Evolutionary conservation across 2,888 invertebrate genomes (phyloP), one percentile per base, ranked within the genome.

Genomic region (Cyrtodaria siliqua): DNA sequence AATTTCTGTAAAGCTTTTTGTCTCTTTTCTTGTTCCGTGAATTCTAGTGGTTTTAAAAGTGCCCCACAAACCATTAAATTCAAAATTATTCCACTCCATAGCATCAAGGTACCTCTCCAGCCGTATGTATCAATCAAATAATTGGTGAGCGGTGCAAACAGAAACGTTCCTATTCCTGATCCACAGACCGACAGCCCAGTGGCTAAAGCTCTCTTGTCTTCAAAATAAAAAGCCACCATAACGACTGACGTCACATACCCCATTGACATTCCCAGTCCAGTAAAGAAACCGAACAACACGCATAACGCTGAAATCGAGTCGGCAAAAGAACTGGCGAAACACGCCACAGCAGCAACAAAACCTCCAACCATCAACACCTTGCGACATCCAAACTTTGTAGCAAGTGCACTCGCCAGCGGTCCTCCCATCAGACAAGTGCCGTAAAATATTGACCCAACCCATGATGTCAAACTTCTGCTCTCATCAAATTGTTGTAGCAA

Each of bases 381-480:
- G 2, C 93, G 83, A 74, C 93, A 93, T 42, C 93, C 93, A 85
- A 87, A 92, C 57, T 89, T 89, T 52, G 91, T 91, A 12, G 90
- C 90, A 3, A 92, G 82, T 8, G 90, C 89, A 70, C 92, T 89
- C 8, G 92, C 89, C 8, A 93, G 67, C 8, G 93, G 93, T n/a
- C 92, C 93, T 33, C 88, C 88, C n/a, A 93, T 85, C 53, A 98
- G 94, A 8, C 98, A 98, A 95, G 97, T 96, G 49, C 97, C 96
- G 95, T 97, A 96, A 92, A 98, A 97, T 60, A 98, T 94, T 63
- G 97, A 96, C 2, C 97, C 97, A 76, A 98, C 96, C 96, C 97
- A 96, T 2, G 97, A 97, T 0, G 98, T 97, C 90, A 96, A 96
- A 66, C 97, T 96, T 87, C 97, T 96, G 61, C 96, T 96, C 90